Base-by-base conservation (phyloP, 2,113 vertebrate genomes). In the Etheostoma cragini region DNA sequence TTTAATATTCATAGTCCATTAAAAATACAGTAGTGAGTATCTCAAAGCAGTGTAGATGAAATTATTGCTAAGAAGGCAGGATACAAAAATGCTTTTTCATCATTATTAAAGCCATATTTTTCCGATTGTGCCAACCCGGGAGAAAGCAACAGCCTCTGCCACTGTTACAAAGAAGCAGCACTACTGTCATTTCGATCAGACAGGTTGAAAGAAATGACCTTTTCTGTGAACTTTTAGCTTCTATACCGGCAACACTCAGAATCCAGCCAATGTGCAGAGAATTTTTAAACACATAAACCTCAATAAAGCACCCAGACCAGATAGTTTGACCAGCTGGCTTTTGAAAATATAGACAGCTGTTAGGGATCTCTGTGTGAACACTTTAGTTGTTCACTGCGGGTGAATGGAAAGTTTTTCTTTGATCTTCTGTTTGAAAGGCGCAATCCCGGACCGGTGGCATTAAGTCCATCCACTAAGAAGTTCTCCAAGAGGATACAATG, bases 341-440 rank as follows among this genome's bases (percentile, higher is more conserved):
- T n/a, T 78, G 72, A 46, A 54, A 42, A 56, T 53, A 38, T 10
- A 69, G 63, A 76, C 78, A 67, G 53, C 81, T 54, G 79, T 82
- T 72, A 47, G 63, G 63, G 69, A 84, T 88, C 66, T 78, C 58
- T n/a, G 1, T 50, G 76, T 45, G 78, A 87, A 71, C 70, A 12
- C 58, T 58, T 72, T 72, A 70, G 83, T 77, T 50, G 12, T 35
- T 63, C 58, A 8, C 53, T 78, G 60, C 54, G 60, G 82, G 16
- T 83, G 45, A 38, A 66, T 76, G 74, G 62, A 85, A 77, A 82
- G 38, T 42, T 42, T 42, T 42, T 42, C 82, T 78, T 76, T 30
- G 30, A 76, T 88, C 72, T 86, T 10, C 33, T 70, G 47, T 73
- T 61, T 6, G 42, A 68, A 53, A 72, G 38, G 64, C 80, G 62